Percentiles rank a stretch among this genome's conserved stretches.
Conservation (phyloP, 2,113 vertebrate species). For the Leptosomus discolor region DNA sequence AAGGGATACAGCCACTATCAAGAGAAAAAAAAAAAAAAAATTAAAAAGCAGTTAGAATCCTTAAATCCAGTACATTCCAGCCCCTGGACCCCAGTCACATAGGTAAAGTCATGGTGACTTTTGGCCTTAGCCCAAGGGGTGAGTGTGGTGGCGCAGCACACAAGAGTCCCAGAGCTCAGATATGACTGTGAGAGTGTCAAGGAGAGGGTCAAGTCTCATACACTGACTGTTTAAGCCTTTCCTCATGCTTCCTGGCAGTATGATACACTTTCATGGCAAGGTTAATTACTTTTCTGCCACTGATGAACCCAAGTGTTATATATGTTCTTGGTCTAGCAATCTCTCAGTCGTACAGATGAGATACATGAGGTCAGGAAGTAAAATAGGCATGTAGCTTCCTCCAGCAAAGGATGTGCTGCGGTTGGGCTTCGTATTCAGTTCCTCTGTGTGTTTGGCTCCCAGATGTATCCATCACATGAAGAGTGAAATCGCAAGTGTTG, state of each 20-base stretch:
- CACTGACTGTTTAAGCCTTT: neutral
- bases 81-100: no score
- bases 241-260: neutral
- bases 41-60: neutral
- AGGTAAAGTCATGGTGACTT: neutral
- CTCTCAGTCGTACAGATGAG: neutral
- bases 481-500: neutral
- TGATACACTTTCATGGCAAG: neutral
- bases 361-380: neutral
- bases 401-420: neutral
- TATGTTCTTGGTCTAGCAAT: neutral
- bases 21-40: neutral
- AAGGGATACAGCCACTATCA: neutral
- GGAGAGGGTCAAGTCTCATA: neutral
- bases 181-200: fast-evolving
- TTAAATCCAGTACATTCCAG: neutral
- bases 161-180: neutral
- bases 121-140: neutral
- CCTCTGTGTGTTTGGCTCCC: neutral
- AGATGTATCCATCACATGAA: neutral
- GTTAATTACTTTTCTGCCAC: neutral
- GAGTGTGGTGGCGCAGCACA: no score
- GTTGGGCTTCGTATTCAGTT: neutral
- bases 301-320: neutral
- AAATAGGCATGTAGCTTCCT: neutral